Percentiles rank a stretch among this genome's conserved stretches.
Evolutionary conservation across 2,113 vertebrate genomes (phyloP).

Genomic region (Gymnobelideus leadbeateri): DNA sequence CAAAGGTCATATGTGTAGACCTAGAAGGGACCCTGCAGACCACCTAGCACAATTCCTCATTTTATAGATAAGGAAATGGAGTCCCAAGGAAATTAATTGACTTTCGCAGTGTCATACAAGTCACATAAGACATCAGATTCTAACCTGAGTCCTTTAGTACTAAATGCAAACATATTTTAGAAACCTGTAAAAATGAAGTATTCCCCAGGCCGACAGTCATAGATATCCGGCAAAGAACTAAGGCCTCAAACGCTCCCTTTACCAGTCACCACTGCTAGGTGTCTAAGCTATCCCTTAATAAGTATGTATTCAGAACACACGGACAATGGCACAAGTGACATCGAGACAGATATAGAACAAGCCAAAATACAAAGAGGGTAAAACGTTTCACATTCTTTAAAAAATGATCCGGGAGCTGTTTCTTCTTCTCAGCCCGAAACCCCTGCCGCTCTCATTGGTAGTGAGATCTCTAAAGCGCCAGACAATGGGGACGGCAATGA

Average conservation of each 20-base stretch:
- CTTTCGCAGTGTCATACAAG: background rate
- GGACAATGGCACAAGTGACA: constrained; percentile 60
- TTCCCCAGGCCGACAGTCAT: constrained; percentile 53
- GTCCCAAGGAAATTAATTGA: background rate
- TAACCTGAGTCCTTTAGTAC: background rate
- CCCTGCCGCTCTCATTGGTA: constrained; percentile 75
- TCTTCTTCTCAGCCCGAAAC: constrained; percentile 75
- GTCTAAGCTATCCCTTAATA: constrained; percentile 78
- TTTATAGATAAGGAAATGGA: no score
- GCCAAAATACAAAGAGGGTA: constrained; percentile 75
- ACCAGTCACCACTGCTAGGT: constrained; percentile 69
- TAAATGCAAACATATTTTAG: background rate
- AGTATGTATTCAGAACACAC: constrained; percentile 77
- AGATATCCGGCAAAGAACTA: constrained; percentile 66
- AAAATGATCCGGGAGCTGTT: constrained; percentile 74
- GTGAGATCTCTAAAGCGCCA: constrained; percentile 78
- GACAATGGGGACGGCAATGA: constrained; percentile 78
- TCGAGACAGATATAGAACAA: constrained; percentile 78
- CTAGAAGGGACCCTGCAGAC: background rate
- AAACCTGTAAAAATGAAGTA: constrained; percentile 50
- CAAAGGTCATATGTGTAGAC: background rate
- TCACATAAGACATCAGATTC: background rate
- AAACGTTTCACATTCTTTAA: constrained; percentile 78
- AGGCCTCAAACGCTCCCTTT: constrained; percentile 57
- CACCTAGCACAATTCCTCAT: background rate